phyloP scores from a whole-genome alignment of 2,888 invertebrate genomes.

The Argyresthia albistria region DNA sequence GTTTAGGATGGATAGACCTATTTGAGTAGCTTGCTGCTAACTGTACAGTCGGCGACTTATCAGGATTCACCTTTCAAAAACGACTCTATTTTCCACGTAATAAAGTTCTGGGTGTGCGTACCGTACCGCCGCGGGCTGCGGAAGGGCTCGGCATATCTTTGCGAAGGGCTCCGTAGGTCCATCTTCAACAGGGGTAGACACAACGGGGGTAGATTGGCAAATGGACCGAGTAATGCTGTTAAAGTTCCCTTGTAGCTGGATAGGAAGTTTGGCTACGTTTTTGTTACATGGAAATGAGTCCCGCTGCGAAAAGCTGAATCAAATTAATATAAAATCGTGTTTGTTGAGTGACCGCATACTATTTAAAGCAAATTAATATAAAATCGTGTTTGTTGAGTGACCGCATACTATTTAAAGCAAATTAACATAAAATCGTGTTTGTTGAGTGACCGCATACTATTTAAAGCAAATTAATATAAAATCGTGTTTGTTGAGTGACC shows the following conservation, averaged over 20 bases:
- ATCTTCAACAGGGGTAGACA: conserved; percentile 45
- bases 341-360: too few relatives aligned
- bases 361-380: too few relatives aligned
- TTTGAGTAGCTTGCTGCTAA: too few relatives aligned
- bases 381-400: too few relatives aligned
- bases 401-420: too few relatives aligned
- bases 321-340: neutral
- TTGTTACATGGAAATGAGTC: neutral
- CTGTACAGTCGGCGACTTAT: conserved; percentile 43
- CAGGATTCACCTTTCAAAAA: neutral
- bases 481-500: too few relatives aligned
- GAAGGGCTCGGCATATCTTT: conserved; percentile 5
- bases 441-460: too few relatives aligned
- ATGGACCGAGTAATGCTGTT: conserved; percentile 71
- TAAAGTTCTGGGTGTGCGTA: neutral
- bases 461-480: too few relatives aligned
- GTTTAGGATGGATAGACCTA: too few relatives aligned
- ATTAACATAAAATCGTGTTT: too few relatives aligned
- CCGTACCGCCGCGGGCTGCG: conserved; percentile 1
- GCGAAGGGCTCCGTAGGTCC: conserved; percentile 48
- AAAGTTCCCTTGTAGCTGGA: conserved; percentile 37
- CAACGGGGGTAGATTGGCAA: conserved; percentile 50
- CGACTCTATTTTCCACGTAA: too few relatives aligned
- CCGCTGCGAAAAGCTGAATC: neutral
- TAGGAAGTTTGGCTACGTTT: neutral